phyloP scores from a whole-genome alignment of 2,113 vertebrate species.

The Equus przewalskii region DNA sequence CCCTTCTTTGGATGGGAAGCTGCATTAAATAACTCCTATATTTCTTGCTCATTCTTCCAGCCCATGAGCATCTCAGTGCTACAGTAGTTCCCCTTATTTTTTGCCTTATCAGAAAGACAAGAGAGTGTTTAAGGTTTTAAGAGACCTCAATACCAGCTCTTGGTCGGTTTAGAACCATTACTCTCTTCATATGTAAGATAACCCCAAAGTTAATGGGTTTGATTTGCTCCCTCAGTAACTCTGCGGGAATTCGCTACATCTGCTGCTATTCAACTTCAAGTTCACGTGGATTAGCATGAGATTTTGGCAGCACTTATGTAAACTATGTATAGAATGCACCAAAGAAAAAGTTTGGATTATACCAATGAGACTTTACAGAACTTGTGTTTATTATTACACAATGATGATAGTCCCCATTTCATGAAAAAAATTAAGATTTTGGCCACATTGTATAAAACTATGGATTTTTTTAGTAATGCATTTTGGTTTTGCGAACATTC shows the following conservation, averaged over 20 bases:
- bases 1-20: not conserved
- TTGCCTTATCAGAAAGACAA: slow-evolving; percentile 27
- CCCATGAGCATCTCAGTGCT: not conserved
- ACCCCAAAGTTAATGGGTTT: not conserved
- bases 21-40: not conserved
- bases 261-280: not conserved
- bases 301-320: slow-evolving; percentile 53
- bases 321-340: slow-evolving; percentile 37
- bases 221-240: not conserved
- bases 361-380: not conserved
- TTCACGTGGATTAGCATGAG: not conserved
- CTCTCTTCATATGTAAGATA: not conserved
- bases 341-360: slow-evolving; percentile 32
- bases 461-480: slow-evolving; percentile 29
- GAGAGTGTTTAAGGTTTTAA: not conserved
- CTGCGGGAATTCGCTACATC: slow-evolving; percentile 26
- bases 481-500: slow-evolving; percentile 31
- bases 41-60: not conserved
- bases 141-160: not conserved
- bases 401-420: not conserved
- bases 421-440: slow-evolving; percentile 7
- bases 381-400: slow-evolving; percentile 38
- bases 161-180: not conserved
- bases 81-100: not conserved
- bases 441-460: not conserved